These are phyloP conservation scores for Campoletis sonorensis DNA, from an alignment of 1,140 invertebrate genomes.

Conservation along the genomic window DNA sequence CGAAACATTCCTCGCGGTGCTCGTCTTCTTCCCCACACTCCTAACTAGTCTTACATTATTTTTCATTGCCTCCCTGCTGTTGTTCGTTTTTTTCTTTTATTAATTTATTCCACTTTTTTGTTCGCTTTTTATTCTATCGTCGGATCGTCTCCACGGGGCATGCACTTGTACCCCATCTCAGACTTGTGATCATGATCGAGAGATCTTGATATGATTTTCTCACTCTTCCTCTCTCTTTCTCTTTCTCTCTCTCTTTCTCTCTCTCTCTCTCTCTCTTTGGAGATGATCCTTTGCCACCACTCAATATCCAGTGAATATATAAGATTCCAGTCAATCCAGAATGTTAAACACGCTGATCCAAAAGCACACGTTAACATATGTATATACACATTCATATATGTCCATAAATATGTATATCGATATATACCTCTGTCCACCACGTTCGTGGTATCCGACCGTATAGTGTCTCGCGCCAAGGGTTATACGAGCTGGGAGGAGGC, in stretches of 20 bases:
- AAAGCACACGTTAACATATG: not conserved
- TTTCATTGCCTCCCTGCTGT: slow-evolving; percentile 8
- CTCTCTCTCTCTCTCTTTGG: no score
- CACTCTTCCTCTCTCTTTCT: no score
- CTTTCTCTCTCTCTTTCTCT: no score
- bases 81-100: not conserved
- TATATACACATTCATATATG: not conserved
- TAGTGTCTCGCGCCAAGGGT: slow-evolving; percentile 17
- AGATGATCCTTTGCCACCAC: not conserved
- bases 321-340: slow-evolving; percentile 40
- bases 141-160: not conserved
- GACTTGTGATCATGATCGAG: slow-evolving; percentile 9
- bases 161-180: not conserved
- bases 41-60: slow-evolving; percentile 18
- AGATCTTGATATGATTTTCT: slow-evolving; percentile 20
- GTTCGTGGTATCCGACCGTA: not conserved
- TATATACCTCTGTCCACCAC: not conserved
- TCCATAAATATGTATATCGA: not conserved
- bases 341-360: slow-evolving; percentile 20
- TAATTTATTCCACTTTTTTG: not conserved
- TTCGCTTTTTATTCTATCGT: not conserved
- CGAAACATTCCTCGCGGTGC: not conserved
- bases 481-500: slow-evolving; percentile 38
- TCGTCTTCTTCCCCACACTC: not conserved
- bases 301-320: not conserved